phyloP scores from a whole-genome alignment of 2,888 invertebrate species.

The Thymelicus sylvestris region DNA sequence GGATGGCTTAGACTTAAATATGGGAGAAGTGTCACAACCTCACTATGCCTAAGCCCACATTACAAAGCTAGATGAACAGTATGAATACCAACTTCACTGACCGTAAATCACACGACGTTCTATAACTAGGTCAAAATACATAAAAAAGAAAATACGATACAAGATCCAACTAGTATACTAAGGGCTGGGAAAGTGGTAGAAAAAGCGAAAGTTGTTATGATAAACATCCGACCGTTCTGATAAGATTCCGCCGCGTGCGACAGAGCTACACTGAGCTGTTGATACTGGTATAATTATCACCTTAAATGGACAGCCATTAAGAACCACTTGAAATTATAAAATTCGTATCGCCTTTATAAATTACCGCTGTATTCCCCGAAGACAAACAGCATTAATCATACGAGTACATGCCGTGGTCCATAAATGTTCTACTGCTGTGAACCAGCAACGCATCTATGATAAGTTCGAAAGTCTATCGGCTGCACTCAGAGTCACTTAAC shows the following conservation, averaged over 20 bases:
- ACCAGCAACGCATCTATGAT: too few relatives aligned
- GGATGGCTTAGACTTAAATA: too few relatives aligned
- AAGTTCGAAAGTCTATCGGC: too few relatives aligned
- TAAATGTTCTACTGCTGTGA: too few relatives aligned
- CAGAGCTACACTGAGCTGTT: not conserved
- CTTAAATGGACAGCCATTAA: conserved; percentile 8
- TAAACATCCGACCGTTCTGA: conserved; percentile 19
- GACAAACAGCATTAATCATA: not conserved
- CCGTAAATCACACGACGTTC: too few relatives aligned
- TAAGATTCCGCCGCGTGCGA: conserved; percentile 1
- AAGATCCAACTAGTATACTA: conserved; percentile 1
- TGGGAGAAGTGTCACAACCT: too few relatives aligned
- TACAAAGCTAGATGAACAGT: too few relatives aligned
- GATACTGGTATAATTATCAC: not conserved
- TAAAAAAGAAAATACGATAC: not conserved
- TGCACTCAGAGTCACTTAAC: too few relatives aligned
- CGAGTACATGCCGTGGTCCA: too few relatives aligned
- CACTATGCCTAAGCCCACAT: too few relatives aligned
- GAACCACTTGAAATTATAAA: conserved; percentile 3
- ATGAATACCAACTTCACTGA: too few relatives aligned
- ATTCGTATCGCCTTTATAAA: conserved; percentile 9
- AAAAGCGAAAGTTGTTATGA: conserved; percentile 41
- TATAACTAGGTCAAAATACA: too few relatives aligned
- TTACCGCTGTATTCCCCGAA: not conserved
- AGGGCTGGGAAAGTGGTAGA: conserved; percentile 44